Percentiles rank a stretch among this genome's conserved stretches.
These are phyloP conservation scores for Ciconia maguari DNA, from an alignment of 2,113 vertebrate species.

Conservation along the genomic window DNA sequence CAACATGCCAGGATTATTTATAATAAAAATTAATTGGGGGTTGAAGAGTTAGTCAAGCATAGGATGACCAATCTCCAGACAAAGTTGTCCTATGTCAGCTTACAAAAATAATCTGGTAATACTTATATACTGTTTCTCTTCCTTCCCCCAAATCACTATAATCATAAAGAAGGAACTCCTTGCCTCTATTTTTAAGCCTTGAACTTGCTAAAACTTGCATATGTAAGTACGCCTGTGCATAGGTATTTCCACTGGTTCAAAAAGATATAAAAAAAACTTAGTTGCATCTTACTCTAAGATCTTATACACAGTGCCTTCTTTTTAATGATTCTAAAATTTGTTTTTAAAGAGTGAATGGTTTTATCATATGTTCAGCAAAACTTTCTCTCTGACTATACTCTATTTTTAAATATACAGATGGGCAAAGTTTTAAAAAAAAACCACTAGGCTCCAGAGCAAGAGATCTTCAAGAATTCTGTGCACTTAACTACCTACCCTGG, in stretches of 20 bases:
- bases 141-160: not conserved
- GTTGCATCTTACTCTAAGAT: not conserved
- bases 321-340: fast-evolving
- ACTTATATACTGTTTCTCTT: not conserved
- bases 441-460: not conserved
- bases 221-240: not conserved
- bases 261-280: not conserved
- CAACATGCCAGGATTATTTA: not conserved
- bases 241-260: not conserved
- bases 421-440: not conserved
- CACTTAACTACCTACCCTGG: not conserved
- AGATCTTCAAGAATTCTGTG: not conserved
- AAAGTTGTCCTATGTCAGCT: not conserved
- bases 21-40: not conserved
- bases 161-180: not conserved
- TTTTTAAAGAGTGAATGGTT: not conserved
- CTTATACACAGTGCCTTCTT: not conserved
- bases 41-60: not conserved
- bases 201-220: not conserved
- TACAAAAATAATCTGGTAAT: not conserved
- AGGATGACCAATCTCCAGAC: not conserved
- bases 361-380: not conserved
- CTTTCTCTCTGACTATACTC: not conserved
- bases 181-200: not conserved
- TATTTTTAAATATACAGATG: not conserved